Conservation (phyloP, 2,797 vertebrate genomes). For the Platalea minor region DNA sequence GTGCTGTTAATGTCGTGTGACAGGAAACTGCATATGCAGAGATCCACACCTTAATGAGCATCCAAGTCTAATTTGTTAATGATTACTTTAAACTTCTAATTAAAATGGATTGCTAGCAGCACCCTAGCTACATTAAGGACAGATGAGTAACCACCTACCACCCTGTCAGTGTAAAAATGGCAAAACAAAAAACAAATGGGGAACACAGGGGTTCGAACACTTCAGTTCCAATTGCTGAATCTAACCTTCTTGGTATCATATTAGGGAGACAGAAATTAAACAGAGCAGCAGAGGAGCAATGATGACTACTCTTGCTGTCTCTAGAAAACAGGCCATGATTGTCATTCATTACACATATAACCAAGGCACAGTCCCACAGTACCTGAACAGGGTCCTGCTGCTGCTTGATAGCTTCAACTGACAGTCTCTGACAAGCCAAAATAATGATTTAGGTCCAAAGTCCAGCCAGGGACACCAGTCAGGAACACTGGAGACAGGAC, state of each 20-base stretch:
- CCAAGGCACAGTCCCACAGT: not conserved
- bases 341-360: not conserved
- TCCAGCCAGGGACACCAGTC: rapidly evolving
- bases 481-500: not conserved
- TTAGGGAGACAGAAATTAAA: not conserved
- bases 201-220: rapidly evolving
- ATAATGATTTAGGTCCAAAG: not conserved
- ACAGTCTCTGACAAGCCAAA: not conserved
- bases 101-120: not conserved
- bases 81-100: not conserved
- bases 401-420: not conserved
- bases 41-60: not conserved
- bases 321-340: not conserved
- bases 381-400: not conserved
- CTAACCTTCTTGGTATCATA: not conserved
- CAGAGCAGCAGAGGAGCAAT: not conserved
- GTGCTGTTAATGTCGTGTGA: not conserved
- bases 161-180: not conserved
- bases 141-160: not conserved
- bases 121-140: not conserved
- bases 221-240: not conserved
- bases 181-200: not conserved
- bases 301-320: not conserved
- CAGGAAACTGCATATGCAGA: not conserved
- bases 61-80: not conserved